Evolutionary conservation across 53 echinoderm and acorn worm species (phyloP).

Genomic region (Arbacia lixula): DNA sequence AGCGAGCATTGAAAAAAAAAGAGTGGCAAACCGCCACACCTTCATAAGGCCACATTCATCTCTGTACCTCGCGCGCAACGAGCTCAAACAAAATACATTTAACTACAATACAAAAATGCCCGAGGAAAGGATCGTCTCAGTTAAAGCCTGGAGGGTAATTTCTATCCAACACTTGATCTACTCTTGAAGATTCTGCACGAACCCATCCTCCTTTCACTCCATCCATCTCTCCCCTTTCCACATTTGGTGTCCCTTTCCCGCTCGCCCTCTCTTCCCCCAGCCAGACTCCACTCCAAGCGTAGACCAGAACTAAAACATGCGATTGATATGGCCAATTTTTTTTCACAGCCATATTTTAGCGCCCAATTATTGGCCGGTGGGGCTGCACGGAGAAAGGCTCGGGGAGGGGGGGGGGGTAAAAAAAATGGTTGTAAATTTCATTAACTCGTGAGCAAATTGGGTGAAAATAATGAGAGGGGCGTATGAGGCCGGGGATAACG

Average conservation of each 20-base stretch:
- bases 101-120: not conserved
- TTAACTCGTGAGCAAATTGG: constrained; percentile 38
- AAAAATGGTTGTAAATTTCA: constrained; percentile 33
- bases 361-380: constrained; percentile 40
- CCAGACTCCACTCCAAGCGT: not conserved
- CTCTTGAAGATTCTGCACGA: constrained; percentile 25
- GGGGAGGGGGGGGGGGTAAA: not conserved
- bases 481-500: constrained; percentile 14
- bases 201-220: constrained; percentile 4
- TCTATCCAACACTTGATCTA: constrained; percentile 34
- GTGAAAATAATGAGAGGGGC: constrained; percentile 23
- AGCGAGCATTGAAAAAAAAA: not conserved
- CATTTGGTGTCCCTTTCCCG: not conserved
- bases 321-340: constrained; percentile 36
- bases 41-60: constrained; percentile 8
- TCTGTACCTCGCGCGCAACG: not conserved
- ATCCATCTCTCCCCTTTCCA: not conserved
- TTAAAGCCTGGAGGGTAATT: constrained; percentile 33
- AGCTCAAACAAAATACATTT: not conserved
- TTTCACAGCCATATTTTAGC: constrained; percentile 35
- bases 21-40: constrained; percentile 23
- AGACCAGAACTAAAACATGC: constrained; percentile 25
- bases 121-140: not conserved
- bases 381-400: not conserved
- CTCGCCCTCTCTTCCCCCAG: not conserved